phyloP scores from a whole-genome alignment of 2,888 invertebrate species.

The Campoplex capitator region DNA sequence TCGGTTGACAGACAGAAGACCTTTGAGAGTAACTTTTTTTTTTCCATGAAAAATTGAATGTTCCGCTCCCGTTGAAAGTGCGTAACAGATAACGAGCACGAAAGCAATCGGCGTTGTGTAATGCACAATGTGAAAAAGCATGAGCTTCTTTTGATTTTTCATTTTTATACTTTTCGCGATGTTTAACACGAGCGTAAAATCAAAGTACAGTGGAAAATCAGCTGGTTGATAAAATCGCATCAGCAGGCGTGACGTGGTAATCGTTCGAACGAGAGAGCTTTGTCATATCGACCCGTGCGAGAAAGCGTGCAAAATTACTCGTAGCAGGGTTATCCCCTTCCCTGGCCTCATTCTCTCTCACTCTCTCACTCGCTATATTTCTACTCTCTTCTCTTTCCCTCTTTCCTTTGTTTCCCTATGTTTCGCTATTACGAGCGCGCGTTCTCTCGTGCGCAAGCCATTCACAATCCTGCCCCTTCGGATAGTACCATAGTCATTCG shows the following conservation, averaged over 20 bases:
- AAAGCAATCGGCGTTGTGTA: neutral
- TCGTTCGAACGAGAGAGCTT: constrained; percentile 61
- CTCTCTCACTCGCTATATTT: neutral
- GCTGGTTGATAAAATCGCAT: constrained; percentile 67
- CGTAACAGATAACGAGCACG: neutral
- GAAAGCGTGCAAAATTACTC: constrained; percentile 65
- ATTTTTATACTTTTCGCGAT: constrained; percentile 10
- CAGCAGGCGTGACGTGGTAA: constrained; percentile 68
- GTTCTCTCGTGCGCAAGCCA: constrained; percentile 25
- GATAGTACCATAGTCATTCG: constrained; percentile 49
- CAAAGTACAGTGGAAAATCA: constrained; percentile 63
- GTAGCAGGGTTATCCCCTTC: constrained; percentile 52
- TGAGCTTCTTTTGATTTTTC: constrained; percentile 27
- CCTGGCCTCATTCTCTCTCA: neutral
- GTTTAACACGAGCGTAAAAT: constrained; percentile 31
- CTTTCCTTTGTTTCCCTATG: constrained; percentile 13
- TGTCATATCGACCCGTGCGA: constrained; percentile 64
- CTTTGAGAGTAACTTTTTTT: too few relatives aligned
- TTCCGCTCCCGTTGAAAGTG: neutral
- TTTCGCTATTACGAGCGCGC: constrained; percentile 1
- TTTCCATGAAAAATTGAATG: too few relatives aligned
- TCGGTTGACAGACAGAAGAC: neutral
- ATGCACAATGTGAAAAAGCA: constrained; percentile 5
- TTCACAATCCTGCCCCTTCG: constrained; percentile 13
- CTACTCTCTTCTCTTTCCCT: constrained; percentile 5